Base-by-base conservation (phyloP, 2,113 vertebrate species). In the Rhynchomys soricoides region DNA sequence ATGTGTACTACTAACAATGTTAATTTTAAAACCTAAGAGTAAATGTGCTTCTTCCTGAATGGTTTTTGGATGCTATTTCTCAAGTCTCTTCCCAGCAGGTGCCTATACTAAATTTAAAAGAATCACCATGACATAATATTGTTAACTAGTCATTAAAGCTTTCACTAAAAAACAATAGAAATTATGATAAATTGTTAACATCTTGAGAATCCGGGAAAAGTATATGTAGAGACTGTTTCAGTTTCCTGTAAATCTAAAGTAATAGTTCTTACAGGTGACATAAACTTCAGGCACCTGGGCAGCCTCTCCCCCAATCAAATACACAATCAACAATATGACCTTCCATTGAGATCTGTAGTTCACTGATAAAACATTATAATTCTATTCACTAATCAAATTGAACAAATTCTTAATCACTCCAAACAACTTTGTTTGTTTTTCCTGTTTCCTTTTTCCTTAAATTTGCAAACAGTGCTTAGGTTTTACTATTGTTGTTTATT, bases 401-500 rank as follows among this genome's bases (percentile, higher is more conserved):
- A 77, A 57, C 19, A 81, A 40, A 21, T 71, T 86, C 79, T 86
- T 1, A 40, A 90, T 26, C 43, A 24, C 4, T 87, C 19, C 90
- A 66, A 83, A n/a, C 11, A 94, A 92, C 82, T 86, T 89, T 11
- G 13, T 37, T 68, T 31, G 1, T 16, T 55, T 40, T 5, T 48
- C 57, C 79, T 92, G 55, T 16, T 73, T 10, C 17, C 57, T 43
- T 94, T 43, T 93, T 90, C n/a, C 89, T 97, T 96, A 31, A 97
- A 74, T 95, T 68, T 96, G 2, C 34, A 89, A 68, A 34, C 13
- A 82, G 29, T 45, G 29, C 73, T 45, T 74, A 90, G 31, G 4
- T 43, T 81, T 16, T 21, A 1, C 91, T 73, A 4, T 86, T 83
- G 7, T 77, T 95, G 66, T 17, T 48, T 16, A 81, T 40, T 4